These are phyloP conservation scores for Philaenus spumarius DNA, from an alignment of 1,140 invertebrate species.

Conservation along the genomic window DNA sequence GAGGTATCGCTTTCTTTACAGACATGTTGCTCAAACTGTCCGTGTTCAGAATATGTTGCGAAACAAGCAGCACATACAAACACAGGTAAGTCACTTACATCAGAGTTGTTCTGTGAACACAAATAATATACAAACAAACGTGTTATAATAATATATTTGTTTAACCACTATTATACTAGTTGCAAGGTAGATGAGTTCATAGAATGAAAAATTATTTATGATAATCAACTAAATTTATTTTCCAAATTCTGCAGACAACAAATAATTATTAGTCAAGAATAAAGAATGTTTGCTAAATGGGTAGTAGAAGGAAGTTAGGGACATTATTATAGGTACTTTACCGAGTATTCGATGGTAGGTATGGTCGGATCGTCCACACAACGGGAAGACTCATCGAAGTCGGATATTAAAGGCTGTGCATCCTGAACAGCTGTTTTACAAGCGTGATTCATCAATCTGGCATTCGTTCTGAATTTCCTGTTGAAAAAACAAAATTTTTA, in stretches of 20 bases:
- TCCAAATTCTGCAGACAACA: too few relatives aligned
- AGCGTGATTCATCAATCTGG: not conserved
- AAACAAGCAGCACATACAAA: slow-evolving; percentile 1
- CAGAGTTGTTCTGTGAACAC: not conserved
- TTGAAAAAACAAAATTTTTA: not conserved
- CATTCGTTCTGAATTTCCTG: slow-evolving; percentile 8
- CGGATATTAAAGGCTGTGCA: not conserved
- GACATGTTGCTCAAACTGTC: slow-evolving; percentile 4
- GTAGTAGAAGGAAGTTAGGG: not conserved
- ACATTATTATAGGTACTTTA: not conserved
- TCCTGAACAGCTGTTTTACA: not conserved
- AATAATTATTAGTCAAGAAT: too few relatives aligned
- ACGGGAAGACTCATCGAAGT: not conserved
- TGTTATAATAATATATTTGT: not conserved
- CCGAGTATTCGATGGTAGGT: not conserved
- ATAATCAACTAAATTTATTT: not conserved
- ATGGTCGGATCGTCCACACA: not conserved
- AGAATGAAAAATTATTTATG: not conserved
- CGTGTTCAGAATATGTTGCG: not conserved
- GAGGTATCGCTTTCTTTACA: not conserved
- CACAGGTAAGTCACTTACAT: not conserved
- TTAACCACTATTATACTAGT: not conserved
- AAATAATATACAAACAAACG: not conserved
- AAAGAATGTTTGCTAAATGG: too few relatives aligned
- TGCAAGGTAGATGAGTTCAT: not conserved